phyloP scores from a whole-genome alignment of 2,113 vertebrate genomes.

The Vombatus ursinus region DNA sequence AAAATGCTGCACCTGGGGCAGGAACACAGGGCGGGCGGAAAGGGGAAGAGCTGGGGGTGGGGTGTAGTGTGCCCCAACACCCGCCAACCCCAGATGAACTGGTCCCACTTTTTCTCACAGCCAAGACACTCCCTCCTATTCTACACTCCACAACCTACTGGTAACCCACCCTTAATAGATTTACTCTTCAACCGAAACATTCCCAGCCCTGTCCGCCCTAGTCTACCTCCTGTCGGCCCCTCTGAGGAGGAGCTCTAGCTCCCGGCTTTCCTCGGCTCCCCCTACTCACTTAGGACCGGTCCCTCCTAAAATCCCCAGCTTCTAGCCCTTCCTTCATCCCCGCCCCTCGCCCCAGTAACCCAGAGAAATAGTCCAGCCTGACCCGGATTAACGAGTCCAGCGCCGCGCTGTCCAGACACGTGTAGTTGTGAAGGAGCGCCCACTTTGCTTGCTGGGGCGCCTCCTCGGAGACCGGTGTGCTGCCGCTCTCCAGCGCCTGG shows the following conservation, averaged over 20 bases:
- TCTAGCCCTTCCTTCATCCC: background rate
- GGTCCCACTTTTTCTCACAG: background rate
- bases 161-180: background rate
- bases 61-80: background rate
- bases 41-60: background rate
- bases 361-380: constrained; percentile 61
- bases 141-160: background rate
- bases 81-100: background rate
- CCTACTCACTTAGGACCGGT: rapidly evolving
- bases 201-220: background rate
- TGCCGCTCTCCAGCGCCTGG: constrained; percentile 87
- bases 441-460: constrained; percentile 75
- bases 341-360: background rate
- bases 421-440: constrained; percentile 81
- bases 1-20: background rate
- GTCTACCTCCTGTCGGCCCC: rapidly evolving
- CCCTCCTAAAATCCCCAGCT: background rate
- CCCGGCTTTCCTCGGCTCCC: too few species aligned
- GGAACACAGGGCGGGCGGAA: background rate
- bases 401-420: constrained; percentile 82
- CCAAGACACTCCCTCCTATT: background rate
- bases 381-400: constrained; percentile 87
- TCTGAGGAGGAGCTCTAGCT: too few species aligned
- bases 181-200: background rate
- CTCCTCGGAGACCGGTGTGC: constrained; percentile 60